Evolutionary conservation across 1,140 invertebrate species (phyloP).

Genomic region (Mactra quadrangularis): DNA sequence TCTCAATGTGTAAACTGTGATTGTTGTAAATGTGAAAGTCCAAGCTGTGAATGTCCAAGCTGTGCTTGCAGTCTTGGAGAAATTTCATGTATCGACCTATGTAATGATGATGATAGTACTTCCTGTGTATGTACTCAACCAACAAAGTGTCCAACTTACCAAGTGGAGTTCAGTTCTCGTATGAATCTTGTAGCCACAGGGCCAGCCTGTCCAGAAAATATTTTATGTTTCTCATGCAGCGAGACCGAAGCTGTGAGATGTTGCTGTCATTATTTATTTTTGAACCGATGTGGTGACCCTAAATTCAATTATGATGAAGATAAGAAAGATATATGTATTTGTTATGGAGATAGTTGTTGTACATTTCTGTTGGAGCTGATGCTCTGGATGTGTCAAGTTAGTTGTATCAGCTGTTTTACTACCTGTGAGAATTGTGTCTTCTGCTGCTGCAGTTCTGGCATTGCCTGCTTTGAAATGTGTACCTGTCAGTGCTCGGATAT

Average conservation of each 20-base stretch:
- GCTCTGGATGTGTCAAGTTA: not conserved
- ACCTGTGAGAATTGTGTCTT: not conserved
- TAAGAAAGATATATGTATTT: not conserved
- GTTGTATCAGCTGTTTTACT: not conserved
- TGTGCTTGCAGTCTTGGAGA: too few species aligned
- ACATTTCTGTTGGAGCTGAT: not conserved
- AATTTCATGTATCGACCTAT: too few species aligned
- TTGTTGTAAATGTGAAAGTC: too few species aligned
- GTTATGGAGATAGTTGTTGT: not conserved
- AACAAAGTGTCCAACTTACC: slow-evolving; percentile 3
- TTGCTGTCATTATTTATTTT: slow-evolving; percentile 35
- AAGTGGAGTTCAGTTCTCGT: slow-evolving; percentile 2
- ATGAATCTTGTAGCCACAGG: not conserved
- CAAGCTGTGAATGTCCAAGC: too few species aligned
- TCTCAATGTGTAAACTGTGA: not conserved
- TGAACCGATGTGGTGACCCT: slow-evolving; percentile 22
- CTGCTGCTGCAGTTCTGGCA: not conserved
- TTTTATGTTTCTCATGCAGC: slow-evolving; percentile 17
- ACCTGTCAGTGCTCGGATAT: slow-evolving; percentile 4
- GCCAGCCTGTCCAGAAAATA: slow-evolving; percentile 10
- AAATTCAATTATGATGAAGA: not conserved
- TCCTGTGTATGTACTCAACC: not conserved
- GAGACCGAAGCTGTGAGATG: not conserved
- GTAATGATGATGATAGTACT: not conserved
- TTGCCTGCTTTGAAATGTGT: not conserved